Conservation (phyloP, 2,797 vertebrate species). For the Takifugu rubripes region DNA sequence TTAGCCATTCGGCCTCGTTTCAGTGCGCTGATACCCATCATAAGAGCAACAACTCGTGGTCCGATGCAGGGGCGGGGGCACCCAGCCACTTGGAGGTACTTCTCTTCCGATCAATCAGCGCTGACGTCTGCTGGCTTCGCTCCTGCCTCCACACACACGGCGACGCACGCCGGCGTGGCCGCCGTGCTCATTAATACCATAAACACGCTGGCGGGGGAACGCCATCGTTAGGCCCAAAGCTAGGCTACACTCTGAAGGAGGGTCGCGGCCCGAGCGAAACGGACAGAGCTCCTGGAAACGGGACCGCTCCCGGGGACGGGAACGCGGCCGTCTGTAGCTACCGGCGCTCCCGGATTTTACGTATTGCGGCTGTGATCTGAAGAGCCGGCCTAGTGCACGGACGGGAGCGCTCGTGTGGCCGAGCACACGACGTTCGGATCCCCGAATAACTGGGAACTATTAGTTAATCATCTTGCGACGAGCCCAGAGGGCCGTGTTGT, state of each 20-base stretch:
- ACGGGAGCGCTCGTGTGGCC: conserved; percentile 28
- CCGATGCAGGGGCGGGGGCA: conserved; percentile 25
- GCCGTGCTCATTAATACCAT: neutral
- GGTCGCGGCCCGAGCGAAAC: conserved; percentile 20
- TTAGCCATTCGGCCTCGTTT: conserved; percentile 66
- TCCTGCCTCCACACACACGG: conserved; percentile 22
- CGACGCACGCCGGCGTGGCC: conserved; percentile 9
- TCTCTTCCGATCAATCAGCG: conserved; percentile 49
- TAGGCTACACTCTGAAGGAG: too few species aligned
- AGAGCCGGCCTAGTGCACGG: conserved; percentile 27
- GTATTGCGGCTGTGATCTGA: conserved; percentile 33
- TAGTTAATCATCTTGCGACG: conserved; percentile 72
- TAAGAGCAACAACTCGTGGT: conserved; percentile 63
- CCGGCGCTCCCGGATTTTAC: conserved; percentile 9
- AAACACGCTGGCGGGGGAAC: neutral
- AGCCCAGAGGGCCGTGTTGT: conserved; percentile 59
- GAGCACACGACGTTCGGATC: conserved; percentile 47
- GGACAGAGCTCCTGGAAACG: conserved; percentile 21
- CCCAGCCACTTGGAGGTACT: conserved; percentile 38
- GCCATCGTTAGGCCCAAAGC: too few species aligned
- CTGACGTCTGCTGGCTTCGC: conserved; percentile 39
- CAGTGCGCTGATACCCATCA: conserved; percentile 72
- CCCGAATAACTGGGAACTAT: conserved; percentile 63
- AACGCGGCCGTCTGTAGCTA: conserved; percentile 22
- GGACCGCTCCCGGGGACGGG: neutral